Evolutionary conservation across 2,113 vertebrate genomes (phyloP), one percentile per base, ranked within the genome.

Genomic region (Takifugu flavidus): DNA sequence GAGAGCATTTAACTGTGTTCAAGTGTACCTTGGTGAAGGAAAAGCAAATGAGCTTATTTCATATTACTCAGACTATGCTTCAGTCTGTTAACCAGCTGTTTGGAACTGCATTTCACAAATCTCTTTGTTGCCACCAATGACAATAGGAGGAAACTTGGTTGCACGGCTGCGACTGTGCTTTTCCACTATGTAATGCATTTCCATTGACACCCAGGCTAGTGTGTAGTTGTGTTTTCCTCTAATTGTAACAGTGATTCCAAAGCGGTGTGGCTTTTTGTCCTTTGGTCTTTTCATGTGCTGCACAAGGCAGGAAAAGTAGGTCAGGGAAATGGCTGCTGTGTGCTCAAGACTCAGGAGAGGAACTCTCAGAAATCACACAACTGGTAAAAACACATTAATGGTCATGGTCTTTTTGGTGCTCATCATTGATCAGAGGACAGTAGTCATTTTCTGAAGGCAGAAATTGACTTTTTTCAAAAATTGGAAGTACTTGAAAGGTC

Each of bases 141-240:
- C 83, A 73, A 81, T 83, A 58, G 66, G 72, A 84, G 82, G 87
- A 86, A 85, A 72, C 70, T 14, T 8, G 26, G 55, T 39, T 31
- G 31, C 11, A 25, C 51, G 62, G 31, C 49, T 58, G 55, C 39
- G 55, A 10, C 59, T 60, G 77, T 14, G 5, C n/a, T 72, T 78
- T 89, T 88, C 85, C 77, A 87, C 65, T 67, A 71, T 75, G 65
- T 63, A 74, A 75, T 61, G 72, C 59, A 70, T 81, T 85, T 84
- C 68, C 72, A 81, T 70, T 79, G 72, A 86, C 84, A 83, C 86
- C 86, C 82, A 75, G 67, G 70, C 76, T 64, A 52, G 50, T 65
- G 74, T 74, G 80, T 63, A 77, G 57, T 78, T 81, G 77, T 78
- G 63, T 85, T 86, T 91, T 91, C 90, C 88, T 88, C 80, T 82